Conservation (phyloP, 2,113 vertebrate species). For the Ceratotherium simum region DNA sequence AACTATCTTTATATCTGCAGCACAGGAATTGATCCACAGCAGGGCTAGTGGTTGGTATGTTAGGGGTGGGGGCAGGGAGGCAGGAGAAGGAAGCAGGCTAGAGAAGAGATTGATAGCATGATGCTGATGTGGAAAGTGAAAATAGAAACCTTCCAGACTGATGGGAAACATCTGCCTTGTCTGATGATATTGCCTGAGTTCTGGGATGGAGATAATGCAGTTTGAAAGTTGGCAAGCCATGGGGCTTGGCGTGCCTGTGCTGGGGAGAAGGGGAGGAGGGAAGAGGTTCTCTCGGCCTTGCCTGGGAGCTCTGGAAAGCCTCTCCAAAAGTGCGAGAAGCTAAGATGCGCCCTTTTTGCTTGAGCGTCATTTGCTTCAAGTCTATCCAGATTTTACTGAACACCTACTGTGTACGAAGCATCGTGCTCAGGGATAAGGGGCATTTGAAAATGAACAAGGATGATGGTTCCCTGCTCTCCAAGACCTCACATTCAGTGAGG, state of each 20-base stretch:
- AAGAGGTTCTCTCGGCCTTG: neutral
- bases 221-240: constrained; percentile 41
- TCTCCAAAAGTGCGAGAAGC: neutral
- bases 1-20: constrained; percentile 75
- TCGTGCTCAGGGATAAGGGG: neutral
- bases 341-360: neutral
- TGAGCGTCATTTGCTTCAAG: neutral
- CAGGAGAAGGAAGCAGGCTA: neutral
- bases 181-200: neutral
- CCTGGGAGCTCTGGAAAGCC: neutral
- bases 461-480: neutral
- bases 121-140: constrained; percentile 38
- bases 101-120: neutral
- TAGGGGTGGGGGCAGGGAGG: neutral
- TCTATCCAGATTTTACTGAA: neutral
- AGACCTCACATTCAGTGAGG: neutral
- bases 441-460: neutral
- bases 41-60: accelerated
- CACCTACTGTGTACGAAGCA: neutral
- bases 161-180: neutral
- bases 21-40: constrained; percentile 60
- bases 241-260: neutral
- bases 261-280: no score
- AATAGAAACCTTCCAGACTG: constrained; percentile 57
- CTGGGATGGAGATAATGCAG: neutral